A percentile compares a stretch with the other conserved stretches of the same genome.
These are phyloP conservation scores for Nematopogon swammerdamellus DNA, from an alignment of 2,888 invertebrate genomes.

Conservation along the genomic window DNA sequence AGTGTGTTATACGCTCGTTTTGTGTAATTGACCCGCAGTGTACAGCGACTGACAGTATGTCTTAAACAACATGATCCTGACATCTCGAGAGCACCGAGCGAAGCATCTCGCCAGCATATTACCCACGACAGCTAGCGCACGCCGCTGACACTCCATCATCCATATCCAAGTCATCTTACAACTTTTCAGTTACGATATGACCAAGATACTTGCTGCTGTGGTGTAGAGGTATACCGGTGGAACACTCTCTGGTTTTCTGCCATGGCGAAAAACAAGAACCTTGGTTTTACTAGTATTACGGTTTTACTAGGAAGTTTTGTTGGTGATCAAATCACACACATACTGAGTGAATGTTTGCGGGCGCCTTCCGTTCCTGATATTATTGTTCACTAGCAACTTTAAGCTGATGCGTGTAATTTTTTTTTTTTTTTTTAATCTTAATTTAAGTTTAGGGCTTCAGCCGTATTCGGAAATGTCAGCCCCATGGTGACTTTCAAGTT, in stretches of 20 bases:
- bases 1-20: conserved; percentile 2
- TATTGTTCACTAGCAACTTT: too few species aligned
- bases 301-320: too few species aligned
- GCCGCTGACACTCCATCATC: conserved; percentile 4
- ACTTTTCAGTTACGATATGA: conserved; percentile 2
- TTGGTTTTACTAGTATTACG: background rate
- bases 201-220: conserved; percentile 2
- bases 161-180: conserved; percentile 1
- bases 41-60: conserved; percentile 4
- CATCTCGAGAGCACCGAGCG: conserved; percentile 1
- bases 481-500: too few species aligned
- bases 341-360: too few species aligned
- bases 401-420: too few species aligned
- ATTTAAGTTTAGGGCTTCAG: too few species aligned
- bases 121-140: conserved; percentile 4
- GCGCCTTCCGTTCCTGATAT: too few species aligned
- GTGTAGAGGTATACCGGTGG: background rate
- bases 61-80: conserved; percentile 2
- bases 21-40: conserved; percentile 3
- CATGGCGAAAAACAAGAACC: background rate
- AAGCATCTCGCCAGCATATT: conserved; percentile 5
- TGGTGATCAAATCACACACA: too few species aligned
- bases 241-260: background rate
- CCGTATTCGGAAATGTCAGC: too few species aligned
- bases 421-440: too few species aligned